A percentile compares a stretch with the other conserved stretches of the same genome.
These are phyloP conservation scores for Tetropium fuscum DNA, from an alignment of 2,888 invertebrate genomes.

Conservation along the genomic window DNA sequence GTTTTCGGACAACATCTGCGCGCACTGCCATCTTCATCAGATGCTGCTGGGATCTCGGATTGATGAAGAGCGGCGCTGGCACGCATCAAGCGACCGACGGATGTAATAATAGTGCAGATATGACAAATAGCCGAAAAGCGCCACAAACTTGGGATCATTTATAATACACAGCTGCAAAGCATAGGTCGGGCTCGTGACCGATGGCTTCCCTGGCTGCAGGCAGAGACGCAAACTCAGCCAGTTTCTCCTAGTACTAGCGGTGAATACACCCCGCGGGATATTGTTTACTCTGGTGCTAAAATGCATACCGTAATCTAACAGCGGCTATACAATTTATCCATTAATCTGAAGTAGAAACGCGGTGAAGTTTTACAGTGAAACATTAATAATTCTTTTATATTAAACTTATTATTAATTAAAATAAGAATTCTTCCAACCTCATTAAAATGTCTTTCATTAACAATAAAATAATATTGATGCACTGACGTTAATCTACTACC, in stretches of 20 bases:
- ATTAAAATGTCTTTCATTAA: no score
- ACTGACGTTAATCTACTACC: no score
- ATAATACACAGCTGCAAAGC: slow-evolving; percentile 66
- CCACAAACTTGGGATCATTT: slow-evolving; percentile 67
- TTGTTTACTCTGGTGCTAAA: neutral
- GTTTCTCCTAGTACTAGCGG: neutral
- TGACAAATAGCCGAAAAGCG: slow-evolving; percentile 67
- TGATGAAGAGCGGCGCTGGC: slow-evolving; percentile 56
- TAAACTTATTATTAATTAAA: no score
- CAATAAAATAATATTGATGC: no score
- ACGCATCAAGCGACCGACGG: slow-evolving; percentile 53
- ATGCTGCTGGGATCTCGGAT: slow-evolving; percentile 47
- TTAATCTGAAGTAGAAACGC: no score
- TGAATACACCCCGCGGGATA: neutral
- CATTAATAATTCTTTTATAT: no score
- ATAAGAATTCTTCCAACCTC: no score
- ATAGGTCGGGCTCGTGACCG: slow-evolving; percentile 60
- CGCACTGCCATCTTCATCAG: slow-evolving; percentile 52
- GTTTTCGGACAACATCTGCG: slow-evolving; percentile 31
- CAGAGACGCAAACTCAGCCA: neutral
- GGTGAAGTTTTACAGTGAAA: no score
- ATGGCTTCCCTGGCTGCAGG: slow-evolving; percentile 37
- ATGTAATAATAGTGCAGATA: slow-evolving; percentile 66
- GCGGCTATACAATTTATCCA: no score
- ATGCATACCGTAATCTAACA: neutral